phyloP scores from a whole-genome alignment of 2,113 vertebrate species.

The Macroglossus sobrinus region DNA sequence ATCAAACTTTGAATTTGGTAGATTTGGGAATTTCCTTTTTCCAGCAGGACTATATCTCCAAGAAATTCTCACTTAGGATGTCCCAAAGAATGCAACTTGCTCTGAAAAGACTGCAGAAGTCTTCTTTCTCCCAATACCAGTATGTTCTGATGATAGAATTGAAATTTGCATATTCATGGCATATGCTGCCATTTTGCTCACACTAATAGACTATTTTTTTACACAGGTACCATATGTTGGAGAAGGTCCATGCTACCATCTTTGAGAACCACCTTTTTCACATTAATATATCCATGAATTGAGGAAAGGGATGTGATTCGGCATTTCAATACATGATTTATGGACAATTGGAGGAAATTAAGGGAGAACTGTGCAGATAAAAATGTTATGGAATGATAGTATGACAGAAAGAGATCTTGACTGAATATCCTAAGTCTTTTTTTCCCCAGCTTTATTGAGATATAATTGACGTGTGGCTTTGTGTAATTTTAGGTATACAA shows the following conservation, averaged over 20 bases:
- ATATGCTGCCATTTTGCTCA: neutral
- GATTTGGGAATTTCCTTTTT: conserved; percentile 3
- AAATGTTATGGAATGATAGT: neutral
- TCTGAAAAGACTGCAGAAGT: neutral
- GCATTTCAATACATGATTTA: neutral
- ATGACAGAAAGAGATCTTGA: neutral
- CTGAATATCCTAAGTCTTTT: neutral
- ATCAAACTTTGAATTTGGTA: conserved; percentile 13
- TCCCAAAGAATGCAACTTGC: neutral
- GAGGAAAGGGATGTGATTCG: neutral
- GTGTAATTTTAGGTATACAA: neutral
- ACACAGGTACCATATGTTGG: too few species aligned
- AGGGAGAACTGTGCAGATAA: neutral
- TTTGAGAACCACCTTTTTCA: neutral
- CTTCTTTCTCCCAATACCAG: neutral
- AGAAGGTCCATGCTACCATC: neutral
- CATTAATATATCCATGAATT: neutral
- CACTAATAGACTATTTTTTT: fast-evolving
- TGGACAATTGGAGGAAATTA: neutral
- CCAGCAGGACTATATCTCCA: neutral
- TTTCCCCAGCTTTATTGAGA: neutral
- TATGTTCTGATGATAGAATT: neutral
- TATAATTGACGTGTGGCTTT: neutral
- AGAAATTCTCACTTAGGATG: neutral
- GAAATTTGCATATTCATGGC: neutral